phyloP scores from a whole-genome alignment of 2,888 invertebrate species.

The Chironomus riparius region DNA sequence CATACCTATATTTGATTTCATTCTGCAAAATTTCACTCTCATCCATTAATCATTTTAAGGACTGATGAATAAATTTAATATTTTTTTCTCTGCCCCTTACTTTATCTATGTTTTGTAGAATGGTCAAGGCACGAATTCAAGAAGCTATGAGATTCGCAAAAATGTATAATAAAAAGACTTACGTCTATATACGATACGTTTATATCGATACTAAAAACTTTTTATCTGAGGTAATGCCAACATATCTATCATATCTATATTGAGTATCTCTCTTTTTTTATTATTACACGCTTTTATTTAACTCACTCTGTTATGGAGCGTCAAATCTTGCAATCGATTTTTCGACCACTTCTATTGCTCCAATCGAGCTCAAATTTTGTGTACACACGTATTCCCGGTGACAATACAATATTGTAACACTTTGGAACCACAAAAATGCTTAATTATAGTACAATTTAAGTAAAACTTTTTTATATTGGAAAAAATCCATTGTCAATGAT shows the following conservation, averaged over 20 bases:
- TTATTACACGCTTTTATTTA: too few species aligned
- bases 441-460: too few species aligned
- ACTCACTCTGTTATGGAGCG: too few species aligned
- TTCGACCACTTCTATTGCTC: too few species aligned
- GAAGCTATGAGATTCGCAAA: constrained; percentile 49
- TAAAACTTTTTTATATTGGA: too few species aligned
- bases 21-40: neutral
- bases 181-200: constrained; percentile 63
- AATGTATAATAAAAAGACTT: constrained; percentile 38
- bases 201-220: constrained; percentile 54
- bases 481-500: too few species aligned
- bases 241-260: too few species aligned
- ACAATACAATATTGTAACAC: too few species aligned
- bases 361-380: too few species aligned
- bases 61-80: neutral
- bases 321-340: too few species aligned
- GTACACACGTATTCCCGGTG: too few species aligned
- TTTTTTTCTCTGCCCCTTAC: neutral
- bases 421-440: too few species aligned
- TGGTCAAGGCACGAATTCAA: constrained; percentile 53
- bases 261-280: neutral
- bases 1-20: neutral
- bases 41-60: neutral
- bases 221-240: constrained; percentile 45
- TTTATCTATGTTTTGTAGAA: constrained; percentile 34